These are phyloP conservation scores for Mus spretus DNA, from an alignment of 2,797 vertebrate genomes.

Conservation along the genomic window DNA sequence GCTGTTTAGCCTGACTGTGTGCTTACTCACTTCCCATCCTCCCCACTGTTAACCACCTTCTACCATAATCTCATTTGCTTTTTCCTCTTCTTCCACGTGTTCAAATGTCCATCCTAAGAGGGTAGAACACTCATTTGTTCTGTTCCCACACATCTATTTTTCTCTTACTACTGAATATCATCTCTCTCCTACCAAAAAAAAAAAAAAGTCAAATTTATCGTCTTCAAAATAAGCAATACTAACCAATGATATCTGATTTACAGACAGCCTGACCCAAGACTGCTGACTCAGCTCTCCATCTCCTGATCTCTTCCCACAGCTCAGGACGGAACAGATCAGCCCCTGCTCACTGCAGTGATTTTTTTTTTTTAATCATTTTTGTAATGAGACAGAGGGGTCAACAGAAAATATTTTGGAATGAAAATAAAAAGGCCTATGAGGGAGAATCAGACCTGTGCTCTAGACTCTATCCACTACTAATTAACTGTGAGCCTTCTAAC, in stretches of 20 bases:
- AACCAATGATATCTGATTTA: slow-evolving; percentile 42
- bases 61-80: not conserved
- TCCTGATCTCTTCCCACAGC: not conserved
- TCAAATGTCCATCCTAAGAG: not conserved
- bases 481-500: not conserved
- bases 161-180: slow-evolving; percentile 46
- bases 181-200: not conserved
- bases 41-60: not conserved
- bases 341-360: slow-evolving; percentile 9
- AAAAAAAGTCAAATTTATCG: not conserved
- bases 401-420: not conserved
- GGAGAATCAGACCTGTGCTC: not conserved
- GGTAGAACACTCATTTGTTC: slow-evolving; percentile 30
- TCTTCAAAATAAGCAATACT: not conserved
- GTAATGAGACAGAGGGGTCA: not conserved
- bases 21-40: not conserved
- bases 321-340: not conserved
- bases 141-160: not conserved
- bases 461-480: not conserved
- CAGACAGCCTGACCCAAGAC: not conserved
- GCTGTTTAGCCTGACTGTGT: not conserved
- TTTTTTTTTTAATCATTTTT: slow-evolving; percentile 1
- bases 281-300: slow-evolving; percentile 29
- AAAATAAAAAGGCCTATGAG: not conserved
- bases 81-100: not conserved